phyloP scores from a whole-genome alignment of 1,140 invertebrate genomes.

The Pristionchus pacificus region DNA sequence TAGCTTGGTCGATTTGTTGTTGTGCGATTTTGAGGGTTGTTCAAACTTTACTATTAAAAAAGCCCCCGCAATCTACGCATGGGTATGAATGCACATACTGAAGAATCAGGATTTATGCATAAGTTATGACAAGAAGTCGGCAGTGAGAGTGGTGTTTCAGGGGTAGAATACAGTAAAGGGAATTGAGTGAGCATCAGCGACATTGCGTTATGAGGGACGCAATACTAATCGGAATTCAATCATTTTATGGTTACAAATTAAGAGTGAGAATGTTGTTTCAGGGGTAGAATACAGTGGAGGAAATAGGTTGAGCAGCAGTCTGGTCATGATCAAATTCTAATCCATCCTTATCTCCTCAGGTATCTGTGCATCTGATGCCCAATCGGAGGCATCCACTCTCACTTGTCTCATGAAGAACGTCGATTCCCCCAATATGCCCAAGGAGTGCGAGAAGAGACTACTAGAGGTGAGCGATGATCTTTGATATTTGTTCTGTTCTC shows the following conservation, averaged over 20 bases:
- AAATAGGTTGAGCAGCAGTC: slow-evolving; percentile 7
- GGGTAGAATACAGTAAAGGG: too few species aligned
- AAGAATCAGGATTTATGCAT: too few species aligned
- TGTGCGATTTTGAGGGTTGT: too few species aligned
- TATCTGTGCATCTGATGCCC: slow-evolving; percentile 48
- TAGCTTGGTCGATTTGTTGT: neutral
- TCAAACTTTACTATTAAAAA: too few species aligned
- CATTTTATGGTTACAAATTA: too few species aligned
- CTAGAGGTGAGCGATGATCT: slow-evolving; percentile 70
- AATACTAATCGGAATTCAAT: too few species aligned
- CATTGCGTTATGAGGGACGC: too few species aligned
- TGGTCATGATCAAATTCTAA: slow-evolving; percentile 12
- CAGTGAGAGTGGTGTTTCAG: too few species aligned
- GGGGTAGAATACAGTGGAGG: neutral
- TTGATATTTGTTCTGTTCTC: neutral
- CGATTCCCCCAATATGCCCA: slow-evolving; percentile 76
- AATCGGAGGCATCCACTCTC: slow-evolving; percentile 63
- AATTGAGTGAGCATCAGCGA: too few species aligned
- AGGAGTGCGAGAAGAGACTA: slow-evolving; percentile 80
- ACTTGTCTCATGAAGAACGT: slow-evolving; percentile 87
- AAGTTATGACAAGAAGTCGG: too few species aligned
- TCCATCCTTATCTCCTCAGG: slow-evolving; percentile 30
- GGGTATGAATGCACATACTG: too few species aligned
- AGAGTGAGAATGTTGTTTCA: neutral
- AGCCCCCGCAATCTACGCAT: too few species aligned